Evolutionary conservation across 2,113 vertebrate genomes (phyloP), one percentile per base, ranked within the genome.

Genomic region (Saimiri boliviensis): DNA sequence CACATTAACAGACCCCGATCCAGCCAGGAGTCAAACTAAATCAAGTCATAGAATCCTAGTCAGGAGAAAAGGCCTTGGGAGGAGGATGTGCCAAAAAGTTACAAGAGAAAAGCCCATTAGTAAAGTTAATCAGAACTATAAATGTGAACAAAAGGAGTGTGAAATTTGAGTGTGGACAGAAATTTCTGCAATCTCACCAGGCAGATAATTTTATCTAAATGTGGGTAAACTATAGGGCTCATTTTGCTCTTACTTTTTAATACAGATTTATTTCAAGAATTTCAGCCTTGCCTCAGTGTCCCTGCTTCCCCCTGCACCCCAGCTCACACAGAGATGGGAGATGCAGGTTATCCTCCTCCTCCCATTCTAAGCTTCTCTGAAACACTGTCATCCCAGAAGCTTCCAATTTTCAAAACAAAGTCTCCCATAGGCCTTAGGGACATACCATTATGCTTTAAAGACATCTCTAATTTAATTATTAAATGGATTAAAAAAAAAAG

Each of bases 381-480:
- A 96, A 71, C 37, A 70, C 45, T 66, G 32, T 70, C 52, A 95
- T 23, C 16, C 30, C 7, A 32, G 47, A 35, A 86, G 19, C 16
- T 97, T 89, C 77, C 60, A 80, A 3, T 86, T 92, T 95, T 93
- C 90, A 88, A 88, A 97, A 91, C 84, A 86, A 63, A 63, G 74
- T 77, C 40, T 95, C 66, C 73, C 32, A 60, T 32, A 45, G 84
- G 20, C n/a, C 56, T 47, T 60, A 47, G 83, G 10, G 42, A 90
- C 17, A 13, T 93, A 79, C 6, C 23, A 87, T 17, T 74, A 37
- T 88, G 60, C 86, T 96, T 98, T 96, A 97, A 93, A 97, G 86
- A 66, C 27, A 70, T 40, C 86, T 89, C 82, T 96, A 96, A 95
- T 92, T 93, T 95, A 89, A 97, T 97, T 98, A 98, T 98, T 97